Evolutionary conservation across 2,797 vertebrate genomes (phyloP).

Genomic region (Chelon labrosus): DNA sequence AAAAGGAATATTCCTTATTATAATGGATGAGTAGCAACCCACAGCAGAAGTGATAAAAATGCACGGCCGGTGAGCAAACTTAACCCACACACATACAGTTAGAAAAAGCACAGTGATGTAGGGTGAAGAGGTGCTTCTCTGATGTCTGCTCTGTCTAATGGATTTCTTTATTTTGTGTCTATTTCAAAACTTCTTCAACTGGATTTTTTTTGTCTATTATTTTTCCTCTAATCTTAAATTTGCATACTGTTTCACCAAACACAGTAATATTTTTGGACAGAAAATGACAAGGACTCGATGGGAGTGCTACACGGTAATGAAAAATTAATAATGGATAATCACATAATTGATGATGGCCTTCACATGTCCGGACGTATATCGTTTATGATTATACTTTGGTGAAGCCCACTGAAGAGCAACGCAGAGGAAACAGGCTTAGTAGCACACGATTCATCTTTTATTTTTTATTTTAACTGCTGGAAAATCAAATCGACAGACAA

Average conservation of each 20-base stretch:
- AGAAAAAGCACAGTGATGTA: slow-evolving; percentile 30
- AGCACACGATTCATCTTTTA: slow-evolving; percentile 56
- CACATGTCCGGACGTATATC: neutral
- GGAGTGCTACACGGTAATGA: slow-evolving; percentile 9
- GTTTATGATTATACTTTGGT: slow-evolving; percentile 27
- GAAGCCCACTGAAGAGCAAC: slow-evolving; percentile 16
- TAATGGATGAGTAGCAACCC: slow-evolving; percentile 63
- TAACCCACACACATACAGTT: slow-evolving; percentile 25
- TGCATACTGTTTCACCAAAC: neutral
- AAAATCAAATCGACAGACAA: slow-evolving; percentile 56
- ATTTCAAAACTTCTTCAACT: slow-evolving; percentile 8
- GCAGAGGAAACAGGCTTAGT: slow-evolving; percentile 18
- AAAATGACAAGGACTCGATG: neutral
- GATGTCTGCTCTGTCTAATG: slow-evolving; percentile 31
- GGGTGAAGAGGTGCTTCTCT: slow-evolving; percentile 44
- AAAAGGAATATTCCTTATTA: slow-evolving; percentile 60
- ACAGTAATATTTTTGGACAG: neutral
- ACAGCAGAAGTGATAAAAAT: slow-evolving; percentile 54
- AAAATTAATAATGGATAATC: slow-evolving; percentile 22
- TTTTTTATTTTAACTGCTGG: slow-evolving; percentile 59
- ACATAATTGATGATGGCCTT: slow-evolving; percentile 24
- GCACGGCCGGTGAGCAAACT: slow-evolving; percentile 34
- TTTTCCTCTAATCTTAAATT: neutral
- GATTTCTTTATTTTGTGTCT: slow-evolving; percentile 17
- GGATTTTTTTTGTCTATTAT: neutral